Conservation (phyloP, 1,140 invertebrate species). For the Frieseomelitta varia region DNA sequence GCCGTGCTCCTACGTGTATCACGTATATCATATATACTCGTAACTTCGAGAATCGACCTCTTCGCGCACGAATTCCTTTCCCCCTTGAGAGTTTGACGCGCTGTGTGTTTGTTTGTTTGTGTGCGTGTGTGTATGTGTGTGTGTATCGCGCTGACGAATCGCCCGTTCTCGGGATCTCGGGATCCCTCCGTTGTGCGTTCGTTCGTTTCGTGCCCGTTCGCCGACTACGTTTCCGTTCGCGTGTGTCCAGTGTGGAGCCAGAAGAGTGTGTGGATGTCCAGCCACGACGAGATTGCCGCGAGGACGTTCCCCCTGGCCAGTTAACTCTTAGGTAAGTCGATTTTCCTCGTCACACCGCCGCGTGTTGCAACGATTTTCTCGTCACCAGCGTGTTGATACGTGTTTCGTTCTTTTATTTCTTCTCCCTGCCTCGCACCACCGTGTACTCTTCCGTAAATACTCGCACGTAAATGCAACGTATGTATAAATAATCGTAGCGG, state of each 20-base stretch:
- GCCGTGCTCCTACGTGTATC: background rate
- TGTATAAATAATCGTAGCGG: background rate
- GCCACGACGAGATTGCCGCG: conserved; percentile 31
- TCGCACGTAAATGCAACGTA: too few relatives aligned
- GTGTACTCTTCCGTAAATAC: background rate
- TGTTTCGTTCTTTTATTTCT: background rate
- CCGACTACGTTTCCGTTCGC: conserved; percentile 32
- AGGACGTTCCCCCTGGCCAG: conserved; percentile 43
- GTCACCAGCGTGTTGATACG: background rate
- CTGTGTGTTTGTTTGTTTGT: background rate
- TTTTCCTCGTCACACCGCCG: background rate
- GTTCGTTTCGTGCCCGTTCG: conserved; percentile 23
- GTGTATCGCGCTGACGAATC: background rate
- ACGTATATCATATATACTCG: background rate
- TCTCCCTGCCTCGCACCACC: background rate
- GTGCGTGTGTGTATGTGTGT: background rate
- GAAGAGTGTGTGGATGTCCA: conserved; percentile 38
- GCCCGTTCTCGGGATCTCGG: background rate
- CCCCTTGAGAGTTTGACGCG: background rate
- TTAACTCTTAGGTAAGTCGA: conserved; percentile 36
- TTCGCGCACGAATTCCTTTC: background rate
- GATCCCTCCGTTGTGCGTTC: conserved; percentile 9
- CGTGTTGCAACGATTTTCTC: background rate
- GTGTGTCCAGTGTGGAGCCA: conserved; percentile 45
- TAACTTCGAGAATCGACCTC: background rate